Evolutionary conservation across 2,888 invertebrate genomes (phyloP).

Genomic region (Nephrotoma flavescens): DNA sequence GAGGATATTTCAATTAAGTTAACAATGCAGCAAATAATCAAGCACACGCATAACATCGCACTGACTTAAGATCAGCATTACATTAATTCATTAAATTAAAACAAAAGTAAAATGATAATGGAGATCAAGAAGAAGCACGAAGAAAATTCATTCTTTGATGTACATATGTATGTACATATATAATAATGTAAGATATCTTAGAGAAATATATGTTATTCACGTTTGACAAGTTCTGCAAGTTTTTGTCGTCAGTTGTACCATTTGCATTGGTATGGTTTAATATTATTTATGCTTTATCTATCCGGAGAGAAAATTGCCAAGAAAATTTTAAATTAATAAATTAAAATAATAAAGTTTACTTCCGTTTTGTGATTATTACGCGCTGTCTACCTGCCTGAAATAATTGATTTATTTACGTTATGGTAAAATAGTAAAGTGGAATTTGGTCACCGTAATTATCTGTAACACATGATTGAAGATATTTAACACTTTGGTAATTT

Average conservation of each 20-base stretch:
- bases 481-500: neutral
- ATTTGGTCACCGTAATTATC: neutral
- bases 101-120: neutral
- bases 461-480: too few species aligned
- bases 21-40: neutral
- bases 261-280: neutral
- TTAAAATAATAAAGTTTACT: neutral
- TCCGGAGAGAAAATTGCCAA: neutral
- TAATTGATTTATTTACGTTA: neutral
- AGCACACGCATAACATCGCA: neutral
- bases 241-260: neutral
- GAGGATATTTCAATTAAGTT: conserved; percentile 3
- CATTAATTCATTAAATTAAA: neutral
- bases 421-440: neutral
- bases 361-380: neutral
- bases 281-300: neutral
- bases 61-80: neutral
- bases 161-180: neutral
- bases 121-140: neutral
- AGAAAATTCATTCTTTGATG: neutral
- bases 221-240: neutral
- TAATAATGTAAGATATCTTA: neutral
- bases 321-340: neutral
- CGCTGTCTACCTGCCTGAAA: neutral
- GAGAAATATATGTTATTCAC: neutral